phyloP scores from a whole-genome alignment of 2,113 vertebrate genomes.

The Coryphaenoides rupestris region DNA sequence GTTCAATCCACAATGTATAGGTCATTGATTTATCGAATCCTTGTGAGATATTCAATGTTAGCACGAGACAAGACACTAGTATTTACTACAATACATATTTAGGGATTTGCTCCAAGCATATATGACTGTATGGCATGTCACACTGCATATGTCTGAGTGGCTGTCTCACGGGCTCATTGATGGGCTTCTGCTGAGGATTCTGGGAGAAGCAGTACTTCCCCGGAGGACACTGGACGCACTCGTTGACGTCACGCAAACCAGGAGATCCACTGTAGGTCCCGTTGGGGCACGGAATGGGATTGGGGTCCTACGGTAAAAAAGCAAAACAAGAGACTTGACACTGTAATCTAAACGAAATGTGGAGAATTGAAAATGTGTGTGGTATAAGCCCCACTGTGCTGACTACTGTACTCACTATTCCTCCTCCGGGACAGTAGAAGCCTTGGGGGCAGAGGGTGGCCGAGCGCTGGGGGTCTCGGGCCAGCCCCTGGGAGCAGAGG shows the following conservation, averaged over 20 bases:
- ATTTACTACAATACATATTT: no score
- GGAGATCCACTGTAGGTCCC: slow-evolving; percentile 76
- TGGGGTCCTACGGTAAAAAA: slow-evolving; percentile 68
- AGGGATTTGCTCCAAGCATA: no score
- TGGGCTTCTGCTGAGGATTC: slow-evolving; percentile 62
- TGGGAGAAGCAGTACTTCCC: slow-evolving; percentile 80
- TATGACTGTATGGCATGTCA: neutral
- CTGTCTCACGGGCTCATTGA: slow-evolving; percentile 73
- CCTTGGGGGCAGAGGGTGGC: slow-evolving; percentile 80
- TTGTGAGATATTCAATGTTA: no score
- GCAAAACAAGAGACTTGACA: no score
- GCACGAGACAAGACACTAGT: neutral
- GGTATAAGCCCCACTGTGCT: neutral
- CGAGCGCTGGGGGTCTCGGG: slow-evolving; percentile 70
- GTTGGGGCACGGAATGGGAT: slow-evolving; percentile 79
- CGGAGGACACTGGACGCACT: slow-evolving; percentile 75
- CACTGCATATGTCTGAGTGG: neutral
- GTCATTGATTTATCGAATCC: no score
- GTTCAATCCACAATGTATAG: neutral
- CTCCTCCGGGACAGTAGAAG: slow-evolving; percentile 80
- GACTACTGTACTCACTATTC: slow-evolving; percentile 78
- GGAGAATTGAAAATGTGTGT: no score
- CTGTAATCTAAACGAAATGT: no score
- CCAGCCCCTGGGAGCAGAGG: slow-evolving; percentile 80
- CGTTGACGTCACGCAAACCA: slow-evolving; percentile 72